phyloP scores from a whole-genome alignment of 1,140 invertebrate species.

The Coptotermes formosanus region DNA sequence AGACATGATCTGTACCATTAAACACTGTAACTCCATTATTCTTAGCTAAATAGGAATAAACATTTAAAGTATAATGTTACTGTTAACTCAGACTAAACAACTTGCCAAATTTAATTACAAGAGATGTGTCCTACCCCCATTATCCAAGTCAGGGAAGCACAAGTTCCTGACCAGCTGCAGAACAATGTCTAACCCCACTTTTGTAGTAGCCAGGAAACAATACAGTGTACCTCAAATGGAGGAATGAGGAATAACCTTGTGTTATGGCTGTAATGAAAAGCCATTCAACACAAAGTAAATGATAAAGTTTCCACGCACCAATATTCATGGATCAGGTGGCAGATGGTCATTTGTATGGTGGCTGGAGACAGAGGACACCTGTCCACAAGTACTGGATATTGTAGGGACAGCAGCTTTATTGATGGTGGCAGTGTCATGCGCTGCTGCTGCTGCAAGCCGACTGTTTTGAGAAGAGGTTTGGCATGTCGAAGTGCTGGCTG shows the following conservation, averaged over 20 bases:
- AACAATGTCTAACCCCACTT: background rate
- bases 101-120: no score
- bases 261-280: background rate
- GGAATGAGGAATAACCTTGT: background rate
- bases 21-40: no score
- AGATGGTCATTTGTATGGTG: constrained; percentile 2
- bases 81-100: no score
- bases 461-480: background rate
- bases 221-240: background rate
- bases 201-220: background rate
- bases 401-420: background rate
- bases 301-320: background rate
- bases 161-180: background rate
- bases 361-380: background rate
- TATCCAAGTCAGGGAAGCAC: no score
- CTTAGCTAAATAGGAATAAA: no score
- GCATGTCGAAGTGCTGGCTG: background rate
- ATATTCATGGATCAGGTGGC: constrained; percentile 24
- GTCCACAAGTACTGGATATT: background rate
- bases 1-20: no score
- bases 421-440: background rate
- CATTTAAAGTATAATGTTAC: no score
- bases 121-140: no score
- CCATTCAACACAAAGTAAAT: background rate
- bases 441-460: background rate